Evolutionary conservation across 2,888 invertebrate genomes (phyloP).

Genomic region (Salpingus planirostris): DNA sequence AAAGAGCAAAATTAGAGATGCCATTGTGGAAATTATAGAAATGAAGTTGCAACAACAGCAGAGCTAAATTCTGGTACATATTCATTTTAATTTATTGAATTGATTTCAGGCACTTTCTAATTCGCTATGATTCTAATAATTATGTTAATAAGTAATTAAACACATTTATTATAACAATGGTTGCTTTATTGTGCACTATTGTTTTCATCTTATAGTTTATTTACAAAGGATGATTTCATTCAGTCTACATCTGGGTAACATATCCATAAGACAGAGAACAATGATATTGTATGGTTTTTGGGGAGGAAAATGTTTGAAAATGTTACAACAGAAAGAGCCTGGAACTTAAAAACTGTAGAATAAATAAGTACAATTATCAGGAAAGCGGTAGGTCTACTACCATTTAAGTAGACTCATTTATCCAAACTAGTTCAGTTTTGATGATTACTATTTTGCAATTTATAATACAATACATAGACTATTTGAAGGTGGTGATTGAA

Average conservation of each 20-base stretch:
- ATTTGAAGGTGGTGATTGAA: too few species aligned
- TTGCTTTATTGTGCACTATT: constrained; percentile 18
- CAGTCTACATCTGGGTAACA: constrained; percentile 17
- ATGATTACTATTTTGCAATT: too few species aligned
- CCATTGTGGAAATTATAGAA: constrained; percentile 68
- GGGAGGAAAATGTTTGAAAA: too few species aligned
- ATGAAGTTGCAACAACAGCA: constrained; percentile 55
- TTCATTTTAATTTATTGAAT: neutral
- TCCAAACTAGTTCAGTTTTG: too few species aligned
- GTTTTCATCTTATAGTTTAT: constrained; percentile 13
- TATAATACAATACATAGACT: too few species aligned
- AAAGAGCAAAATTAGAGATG: constrained; percentile 73
- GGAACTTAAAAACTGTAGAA: neutral
- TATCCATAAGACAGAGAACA: constrained; percentile 6
- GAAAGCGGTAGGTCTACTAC: neutral
- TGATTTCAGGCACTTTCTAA: too few species aligned
- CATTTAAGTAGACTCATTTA: too few species aligned
- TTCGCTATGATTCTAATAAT: neutral
- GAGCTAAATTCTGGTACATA: constrained; percentile 4
- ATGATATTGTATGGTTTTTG: too few species aligned
- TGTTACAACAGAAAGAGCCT: too few species aligned
- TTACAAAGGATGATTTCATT: constrained; percentile 18
- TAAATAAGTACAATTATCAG: neutral
- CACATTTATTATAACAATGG: constrained; percentile 13
- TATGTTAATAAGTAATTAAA: constrained; percentile 1